Evolutionary conservation across 2,888 invertebrate genomes (phyloP).

Genomic region (Dasypogon diadema): DNA sequence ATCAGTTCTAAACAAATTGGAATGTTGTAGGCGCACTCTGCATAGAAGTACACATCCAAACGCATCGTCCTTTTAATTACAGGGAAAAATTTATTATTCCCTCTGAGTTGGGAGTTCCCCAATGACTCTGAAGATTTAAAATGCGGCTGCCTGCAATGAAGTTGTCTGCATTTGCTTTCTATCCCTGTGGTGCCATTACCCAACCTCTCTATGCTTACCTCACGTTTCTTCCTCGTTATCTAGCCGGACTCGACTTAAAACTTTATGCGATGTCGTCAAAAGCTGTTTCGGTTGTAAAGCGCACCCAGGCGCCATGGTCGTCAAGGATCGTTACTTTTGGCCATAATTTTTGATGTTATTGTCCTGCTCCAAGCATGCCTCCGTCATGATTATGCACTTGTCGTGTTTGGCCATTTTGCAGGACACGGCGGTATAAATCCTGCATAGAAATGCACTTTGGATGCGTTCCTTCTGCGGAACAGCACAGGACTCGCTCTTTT

Average conservation of each 20-base stretch:
- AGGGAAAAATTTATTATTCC: slow-evolving; percentile 46
- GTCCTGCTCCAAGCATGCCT: slow-evolving; percentile 28
- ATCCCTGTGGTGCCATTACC: background rate
- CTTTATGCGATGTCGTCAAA: slow-evolving; percentile 45
- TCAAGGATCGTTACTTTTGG: slow-evolving; percentile 44
- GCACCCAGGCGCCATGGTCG: slow-evolving; percentile 45
- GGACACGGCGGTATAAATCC: background rate
- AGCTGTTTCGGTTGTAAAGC: slow-evolving; percentile 38
- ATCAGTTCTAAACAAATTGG: slow-evolving; percentile 16
- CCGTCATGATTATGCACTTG: slow-evolving; percentile 44
- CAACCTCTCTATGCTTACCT: background rate
- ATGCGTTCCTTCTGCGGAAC: background rate
- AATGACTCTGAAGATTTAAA: slow-evolving; percentile 27
- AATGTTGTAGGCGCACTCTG: background rate
- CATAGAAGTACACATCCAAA: background rate
- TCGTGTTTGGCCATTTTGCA: slow-evolving; percentile 24
- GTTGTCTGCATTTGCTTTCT: background rate
- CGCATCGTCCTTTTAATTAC: slow-evolving; percentile 31
- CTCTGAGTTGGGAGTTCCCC: background rate
- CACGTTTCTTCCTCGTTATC: slow-evolving; percentile 4
- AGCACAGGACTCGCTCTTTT: background rate
- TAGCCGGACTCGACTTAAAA: slow-evolving; percentile 22
- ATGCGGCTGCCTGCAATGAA: slow-evolving; percentile 47
- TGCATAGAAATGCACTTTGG: slow-evolving; percentile 29
- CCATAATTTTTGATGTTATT: slow-evolving; percentile 34